Evolutionary conservation across 2,113 vertebrate species (phyloP).

Genomic region (Anhinga anhinga): DNA sequence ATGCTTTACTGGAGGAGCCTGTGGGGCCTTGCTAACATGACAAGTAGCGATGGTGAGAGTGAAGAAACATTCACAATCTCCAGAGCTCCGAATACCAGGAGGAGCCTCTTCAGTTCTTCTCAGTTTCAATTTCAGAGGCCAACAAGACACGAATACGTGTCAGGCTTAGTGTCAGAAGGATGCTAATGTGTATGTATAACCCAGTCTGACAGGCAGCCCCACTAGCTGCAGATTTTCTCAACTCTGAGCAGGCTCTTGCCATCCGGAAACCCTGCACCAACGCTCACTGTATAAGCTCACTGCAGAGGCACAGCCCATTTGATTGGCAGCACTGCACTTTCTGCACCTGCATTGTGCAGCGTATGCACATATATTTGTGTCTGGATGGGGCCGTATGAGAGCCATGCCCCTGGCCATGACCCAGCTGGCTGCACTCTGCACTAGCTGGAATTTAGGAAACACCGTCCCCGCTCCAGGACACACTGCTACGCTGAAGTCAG

Average conservation of each 20-base stretch:
- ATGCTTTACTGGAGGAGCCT: neutral
- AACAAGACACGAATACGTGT: fast-evolving
- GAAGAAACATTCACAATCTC: neutral
- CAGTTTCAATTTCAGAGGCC: neutral
- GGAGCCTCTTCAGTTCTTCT: neutral
- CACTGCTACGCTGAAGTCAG: neutral
- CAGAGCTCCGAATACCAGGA: neutral
- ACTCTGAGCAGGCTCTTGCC: neutral
- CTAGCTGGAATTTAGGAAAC: neutral
- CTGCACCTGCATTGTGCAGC: neutral
- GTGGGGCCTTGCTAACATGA: neutral
- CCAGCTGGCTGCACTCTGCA: neutral
- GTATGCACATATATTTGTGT: fast-evolving
- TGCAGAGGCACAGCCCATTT: neutral
- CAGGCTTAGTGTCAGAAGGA: neutral
- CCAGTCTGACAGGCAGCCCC: neutral
- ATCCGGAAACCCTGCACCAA: neutral
- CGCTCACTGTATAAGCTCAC: fast-evolving
- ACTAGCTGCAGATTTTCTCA: neutral
- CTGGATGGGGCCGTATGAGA: fast-evolving
- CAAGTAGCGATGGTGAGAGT: neutral
- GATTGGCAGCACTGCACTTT: neutral
- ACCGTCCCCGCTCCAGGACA: neutral
- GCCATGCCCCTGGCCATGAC: neutral
- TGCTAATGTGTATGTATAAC: fast-evolving